Base-by-base conservation (phyloP, 2,113 vertebrate genomes). In the Telmatochromis sp. region DNA sequence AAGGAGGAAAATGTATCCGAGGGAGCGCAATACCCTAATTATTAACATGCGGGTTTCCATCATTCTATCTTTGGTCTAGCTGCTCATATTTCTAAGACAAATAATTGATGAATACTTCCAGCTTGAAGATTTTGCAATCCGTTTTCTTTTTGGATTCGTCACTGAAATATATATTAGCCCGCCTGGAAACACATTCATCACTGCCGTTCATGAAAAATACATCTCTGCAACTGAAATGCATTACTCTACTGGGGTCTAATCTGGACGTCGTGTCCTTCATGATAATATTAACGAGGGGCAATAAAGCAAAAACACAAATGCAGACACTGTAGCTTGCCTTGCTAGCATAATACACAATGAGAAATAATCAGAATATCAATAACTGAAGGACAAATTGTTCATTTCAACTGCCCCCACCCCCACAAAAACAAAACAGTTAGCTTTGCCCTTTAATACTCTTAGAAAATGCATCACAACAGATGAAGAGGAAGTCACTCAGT, bases 51-150 rank as follows among this genome's bases (percentile, higher is more conserved):
- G 54, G 51, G 53, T 54, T 82, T 84, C 33, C 80, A 83, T 90
- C 60, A 85, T 85, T 89, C 55, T 88, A 55, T 91, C 91, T 93
- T 92, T 94, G 92, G 90, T 83, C 45, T 51, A 57, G 51, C 4
- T 9, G 13, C 70, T 91, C 81, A 51, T 78, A 86, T 92, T 82
- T 85, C 85, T 70, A 19, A 53, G n/a, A 87, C 85, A 86, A 88
- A 89, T 89, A 91, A 92, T 81, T 86, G 85, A 94, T 88, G 84
- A 91, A 83, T 47, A 83, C 80, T 87, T 90, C 80, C 86, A 82
- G 49, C 33, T 12, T 78, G 90, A 75, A 81, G 80, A 85, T 88
- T 65, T 81, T 9, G 10, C 14, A 35, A 81, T 89, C 33, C 23
- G 33, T 85, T 84, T 75, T 58, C 70, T 40, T 37, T 37, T 7